Conservation (phyloP, 2,888 invertebrate species). For the Cheilosia scutellata region DNA sequence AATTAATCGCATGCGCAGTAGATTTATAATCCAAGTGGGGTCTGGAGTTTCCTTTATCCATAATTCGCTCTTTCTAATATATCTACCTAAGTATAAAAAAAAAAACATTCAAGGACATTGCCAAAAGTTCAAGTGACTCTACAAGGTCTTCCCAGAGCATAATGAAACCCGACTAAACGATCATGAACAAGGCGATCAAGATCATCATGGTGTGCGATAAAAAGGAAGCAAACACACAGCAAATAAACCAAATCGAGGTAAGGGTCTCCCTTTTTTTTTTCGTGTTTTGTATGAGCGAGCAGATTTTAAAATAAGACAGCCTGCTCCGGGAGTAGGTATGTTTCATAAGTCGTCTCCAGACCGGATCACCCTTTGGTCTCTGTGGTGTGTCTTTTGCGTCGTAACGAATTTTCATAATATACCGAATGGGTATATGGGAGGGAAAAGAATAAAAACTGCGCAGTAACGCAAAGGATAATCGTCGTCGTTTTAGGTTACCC, state of each 20-base stretch:
- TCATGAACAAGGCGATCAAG: constrained; percentile 51
- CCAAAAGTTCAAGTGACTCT: constrained; percentile 74
- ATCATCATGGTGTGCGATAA: constrained; percentile 55
- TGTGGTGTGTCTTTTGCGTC: constrained; percentile 52
- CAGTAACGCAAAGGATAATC: constrained; percentile 67
- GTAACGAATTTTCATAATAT: constrained; percentile 64
- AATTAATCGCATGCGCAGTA: constrained; percentile 65
- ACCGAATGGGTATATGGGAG: constrained; percentile 4
- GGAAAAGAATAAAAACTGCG: constrained; percentile 27
- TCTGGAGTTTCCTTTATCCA: constrained; percentile 3
- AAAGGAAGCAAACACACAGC: constrained; percentile 59
- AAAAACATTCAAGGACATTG: constrained; percentile 72
- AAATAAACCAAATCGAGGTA: constrained; percentile 41
- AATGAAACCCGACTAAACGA: constrained; percentile 49
- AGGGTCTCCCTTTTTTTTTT: constrained; percentile 58
- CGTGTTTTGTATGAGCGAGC: not conserved
- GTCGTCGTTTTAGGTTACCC: constrained; percentile 68
- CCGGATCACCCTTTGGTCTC: constrained; percentile 64
- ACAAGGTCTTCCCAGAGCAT: constrained; percentile 59
- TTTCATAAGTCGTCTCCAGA: constrained; percentile 35
- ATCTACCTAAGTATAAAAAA: not conserved
- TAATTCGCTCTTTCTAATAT: constrained; percentile 20
- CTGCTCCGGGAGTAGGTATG: constrained; percentile 11
- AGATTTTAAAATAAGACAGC: constrained; percentile 11
- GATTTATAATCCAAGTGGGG: constrained; percentile 42